Conservation (phyloP, 2,113 vertebrate genomes). For the Hypocryptadius cinnamomeus region DNA sequence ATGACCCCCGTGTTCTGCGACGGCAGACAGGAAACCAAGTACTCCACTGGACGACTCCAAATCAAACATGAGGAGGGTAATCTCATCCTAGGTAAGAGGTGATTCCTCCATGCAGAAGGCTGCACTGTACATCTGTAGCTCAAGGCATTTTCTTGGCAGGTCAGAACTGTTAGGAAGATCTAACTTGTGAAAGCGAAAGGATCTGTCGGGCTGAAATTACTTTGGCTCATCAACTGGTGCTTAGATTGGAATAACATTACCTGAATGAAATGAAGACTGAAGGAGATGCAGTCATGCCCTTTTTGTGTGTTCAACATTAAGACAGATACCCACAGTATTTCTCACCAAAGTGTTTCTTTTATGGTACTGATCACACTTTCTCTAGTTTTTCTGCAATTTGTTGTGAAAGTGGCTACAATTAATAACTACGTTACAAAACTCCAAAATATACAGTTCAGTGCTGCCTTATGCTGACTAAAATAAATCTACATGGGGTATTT, state of each 20-base stretch:
- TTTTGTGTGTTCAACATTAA: neutral
- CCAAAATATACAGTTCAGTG: neutral
- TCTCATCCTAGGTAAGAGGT: conserved; percentile 42
- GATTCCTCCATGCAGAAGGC: neutral
- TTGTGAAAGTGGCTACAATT: neutral
- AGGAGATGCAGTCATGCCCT: neutral
- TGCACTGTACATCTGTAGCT: rapidly evolving
- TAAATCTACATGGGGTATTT: neutral
- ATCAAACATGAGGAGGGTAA: conserved; percentile 45
- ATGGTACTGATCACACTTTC: neutral
- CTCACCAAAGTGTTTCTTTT: neutral
- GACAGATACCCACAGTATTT: neutral
- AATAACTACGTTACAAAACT: neutral
- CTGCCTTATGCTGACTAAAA: neutral
- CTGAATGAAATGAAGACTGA: neutral
- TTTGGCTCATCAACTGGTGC: neutral
- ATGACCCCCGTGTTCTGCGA: conserved; percentile 65
- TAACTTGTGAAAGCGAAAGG: neutral
- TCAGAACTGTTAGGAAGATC: neutral
- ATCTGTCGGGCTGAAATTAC: neutral
- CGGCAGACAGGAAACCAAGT: conserved; percentile 60
- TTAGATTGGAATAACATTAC: neutral
- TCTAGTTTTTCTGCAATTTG: neutral
- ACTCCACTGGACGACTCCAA: conserved; percentile 36
- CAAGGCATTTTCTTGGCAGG: neutral